Conservation (phyloP, 2,113 vertebrate genomes). For the Oncorhynchus mykiss region DNA sequence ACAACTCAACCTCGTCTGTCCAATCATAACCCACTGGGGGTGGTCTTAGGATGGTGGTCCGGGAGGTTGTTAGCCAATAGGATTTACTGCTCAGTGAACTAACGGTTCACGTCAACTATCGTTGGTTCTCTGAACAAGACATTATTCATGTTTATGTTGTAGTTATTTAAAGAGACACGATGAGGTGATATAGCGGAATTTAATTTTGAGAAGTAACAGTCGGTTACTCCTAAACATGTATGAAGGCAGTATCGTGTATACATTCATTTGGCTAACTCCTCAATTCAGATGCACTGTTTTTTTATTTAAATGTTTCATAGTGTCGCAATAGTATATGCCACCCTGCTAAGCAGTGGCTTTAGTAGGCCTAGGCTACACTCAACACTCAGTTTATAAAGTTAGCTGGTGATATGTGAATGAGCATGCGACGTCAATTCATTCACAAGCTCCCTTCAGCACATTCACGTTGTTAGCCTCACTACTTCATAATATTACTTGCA, state of each 20-base stretch:
- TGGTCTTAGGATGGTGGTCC: constrained; percentile 73
- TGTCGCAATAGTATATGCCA: no score
- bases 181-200: constrained; percentile 39
- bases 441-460: constrained; percentile 12
- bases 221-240: background rate
- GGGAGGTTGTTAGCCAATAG: constrained; percentile 66
- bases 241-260: no score
- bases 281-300: background rate
- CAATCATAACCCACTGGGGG: constrained; percentile 62
- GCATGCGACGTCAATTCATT: constrained; percentile 29
- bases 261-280: background rate
- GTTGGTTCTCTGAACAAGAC: constrained; percentile 42
- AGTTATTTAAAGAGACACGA: constrained; percentile 61
- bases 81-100: constrained; percentile 39
- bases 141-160: constrained; percentile 60
- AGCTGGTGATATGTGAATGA: background rate
- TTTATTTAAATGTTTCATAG: background rate
- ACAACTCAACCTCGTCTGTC: constrained; percentile 54
- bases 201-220: constrained; percentile 31
- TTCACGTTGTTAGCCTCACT: background rate
- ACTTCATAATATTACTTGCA: background rate
- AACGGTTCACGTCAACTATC: constrained; percentile 53
- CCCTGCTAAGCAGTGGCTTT: no score
- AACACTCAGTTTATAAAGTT: background rate
- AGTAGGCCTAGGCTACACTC: background rate